Evolutionary conservation across 2,113 vertebrate genomes (phyloP).

Genomic region (Planiliza haematocheilus): DNA sequence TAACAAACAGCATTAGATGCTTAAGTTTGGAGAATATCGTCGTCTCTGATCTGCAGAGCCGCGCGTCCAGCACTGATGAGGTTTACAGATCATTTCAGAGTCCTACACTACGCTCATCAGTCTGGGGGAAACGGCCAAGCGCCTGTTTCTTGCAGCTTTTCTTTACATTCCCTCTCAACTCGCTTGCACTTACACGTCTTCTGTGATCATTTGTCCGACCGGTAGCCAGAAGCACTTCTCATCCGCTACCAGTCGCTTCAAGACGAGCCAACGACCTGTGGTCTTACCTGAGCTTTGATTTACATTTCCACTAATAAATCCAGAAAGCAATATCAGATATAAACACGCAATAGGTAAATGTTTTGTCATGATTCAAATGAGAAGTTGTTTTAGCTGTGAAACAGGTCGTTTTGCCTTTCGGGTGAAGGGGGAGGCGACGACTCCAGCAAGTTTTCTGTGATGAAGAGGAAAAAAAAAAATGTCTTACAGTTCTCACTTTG

Average conservation of each 20-base stretch:
- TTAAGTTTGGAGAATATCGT: constrained; percentile 1
- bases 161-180: constrained; percentile 58
- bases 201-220: constrained; percentile 12
- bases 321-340: constrained; percentile 63
- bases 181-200: constrained; percentile 47
- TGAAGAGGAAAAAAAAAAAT: constrained; percentile 18
- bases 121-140: constrained; percentile 2
- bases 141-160: constrained; percentile 34
- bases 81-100: constrained; percentile 19
- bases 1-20: constrained; percentile 30
- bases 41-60: not conserved
- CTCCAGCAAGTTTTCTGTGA: constrained; percentile 20
- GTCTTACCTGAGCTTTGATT: constrained; percentile 51
- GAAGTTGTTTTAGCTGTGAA: constrained; percentile 41
- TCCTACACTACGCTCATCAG: constrained; percentile 47
- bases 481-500: constrained; percentile 59
- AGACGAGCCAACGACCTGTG: constrained; percentile 27
- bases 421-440: too few relatives aligned
- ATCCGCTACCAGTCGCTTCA: constrained; percentile 29
- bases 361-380: constrained; percentile 7
- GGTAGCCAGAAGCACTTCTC: constrained; percentile 44
- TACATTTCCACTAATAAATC: constrained; percentile 38
- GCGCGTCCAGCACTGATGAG: constrained; percentile 5
- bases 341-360: constrained; percentile 45
- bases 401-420: constrained; percentile 22